Base-by-base conservation (phyloP, 2,797 vertebrate genomes). In the Coregonus suidteri region DNA sequence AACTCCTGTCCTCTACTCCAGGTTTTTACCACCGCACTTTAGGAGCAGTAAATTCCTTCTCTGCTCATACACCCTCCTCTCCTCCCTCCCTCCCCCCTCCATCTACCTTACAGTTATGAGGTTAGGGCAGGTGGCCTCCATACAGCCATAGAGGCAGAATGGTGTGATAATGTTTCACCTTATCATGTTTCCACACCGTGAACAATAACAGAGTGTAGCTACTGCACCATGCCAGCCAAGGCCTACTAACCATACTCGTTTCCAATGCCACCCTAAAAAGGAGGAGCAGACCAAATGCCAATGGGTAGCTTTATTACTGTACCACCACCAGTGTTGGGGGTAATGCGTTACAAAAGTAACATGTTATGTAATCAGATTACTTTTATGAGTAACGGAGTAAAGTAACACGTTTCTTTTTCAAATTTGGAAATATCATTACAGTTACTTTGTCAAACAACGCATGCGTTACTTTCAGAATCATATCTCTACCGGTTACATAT, bases 111-210 rank as follows among this genome's bases (percentile, higher is more conserved):
- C 73, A 75, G 74, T 47, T 47, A 47, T 47, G 51, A 75, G 77
- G 66, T 35, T 79, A 74, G 52, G 34, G 13, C 31, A 73, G 41
- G n/a, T 74, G 59, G 51, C 51, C 47, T 75, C 16, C 25, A 67
- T 6, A 20, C 16, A 14, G 11, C 34, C 41, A 3, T 9, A 15
- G 16, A 53, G 4, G 16, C 5, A 69, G 83, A 66, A 75, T 30
- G 15, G 81, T 34, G 82, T 73, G 83, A 79, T 84, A 70, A 79
- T 86, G 85, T 85, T 47, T 47, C 80, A 85, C 84, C 89, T 91
- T 90, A 93, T 93, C 91, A 91, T 86, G 82, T 82, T 74, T 76
- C 64, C 78, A 89, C 67, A 81, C 71, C 31, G 68, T 69, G 69
- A 81, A 82, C 78, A 73, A 64, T 77, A 71, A 75, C 83, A 47